A percentile compares a stretch with the other conserved stretches of the same genome.
Evolutionary conservation across 2,888 invertebrate genomes (phyloP).

Genomic region (Morpho achilles): DNA sequence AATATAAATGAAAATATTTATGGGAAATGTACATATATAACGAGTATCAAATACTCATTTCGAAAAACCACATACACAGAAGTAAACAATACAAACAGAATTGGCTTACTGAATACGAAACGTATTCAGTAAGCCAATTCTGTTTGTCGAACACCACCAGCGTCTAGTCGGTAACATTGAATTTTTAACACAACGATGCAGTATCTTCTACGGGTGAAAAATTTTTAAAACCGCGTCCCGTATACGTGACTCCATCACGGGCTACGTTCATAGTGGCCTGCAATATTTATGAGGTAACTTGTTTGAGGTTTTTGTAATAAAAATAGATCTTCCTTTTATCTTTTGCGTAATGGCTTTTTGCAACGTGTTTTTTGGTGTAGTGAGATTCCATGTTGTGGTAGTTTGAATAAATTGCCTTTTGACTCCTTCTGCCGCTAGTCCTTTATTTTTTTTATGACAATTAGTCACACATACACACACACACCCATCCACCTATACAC

Average conservation of each 20-base stretch:
- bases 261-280: conserved; percentile 25
- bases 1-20: too few relatives aligned
- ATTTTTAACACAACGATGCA: conserved; percentile 50
- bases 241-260: conserved; percentile 37
- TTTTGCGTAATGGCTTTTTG: conserved; percentile 2
- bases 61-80: too few relatives aligned
- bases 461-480: too few relatives aligned
- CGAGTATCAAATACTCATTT: too few relatives aligned
- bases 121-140: too few relatives aligned
- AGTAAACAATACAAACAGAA: too few relatives aligned
- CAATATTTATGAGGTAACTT: conserved; percentile 26
- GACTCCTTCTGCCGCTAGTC: too few relatives aligned
- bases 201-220: conserved; percentile 30
- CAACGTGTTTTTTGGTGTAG: not conserved
- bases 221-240: conserved; percentile 53
- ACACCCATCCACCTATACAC: too few relatives aligned
- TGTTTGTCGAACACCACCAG: not conserved
- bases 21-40: too few relatives aligned
- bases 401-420: too few relatives aligned
- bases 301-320: conserved; percentile 17
- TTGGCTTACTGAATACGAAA: too few relatives aligned
- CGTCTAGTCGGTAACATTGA: conserved; percentile 44
- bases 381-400: not conserved
- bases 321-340: conserved; percentile 5
- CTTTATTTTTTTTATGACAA: too few relatives aligned